A percentile compares a stretch with the other conserved stretches of the same genome.
Evolutionary conservation across 2,797 vertebrate genomes (phyloP).

Genomic region (Dendrocincla tyrannina): DNA sequence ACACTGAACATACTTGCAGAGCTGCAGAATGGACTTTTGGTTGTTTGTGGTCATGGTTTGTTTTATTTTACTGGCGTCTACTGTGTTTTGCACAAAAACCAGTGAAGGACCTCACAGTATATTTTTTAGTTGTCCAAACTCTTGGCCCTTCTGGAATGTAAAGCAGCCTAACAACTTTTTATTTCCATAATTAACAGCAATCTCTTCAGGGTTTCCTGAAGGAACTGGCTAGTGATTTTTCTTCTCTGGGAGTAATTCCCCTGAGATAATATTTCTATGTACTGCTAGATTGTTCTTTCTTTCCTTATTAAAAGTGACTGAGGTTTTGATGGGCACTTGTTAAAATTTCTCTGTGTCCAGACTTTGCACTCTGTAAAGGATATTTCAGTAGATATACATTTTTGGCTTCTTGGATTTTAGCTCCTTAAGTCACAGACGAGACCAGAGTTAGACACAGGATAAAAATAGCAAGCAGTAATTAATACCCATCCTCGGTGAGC

Average conservation of each 20-base stretch:
- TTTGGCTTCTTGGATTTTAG: slow-evolving; percentile 3
- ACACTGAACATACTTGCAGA: neutral
- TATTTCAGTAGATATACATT: neutral
- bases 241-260: neutral
- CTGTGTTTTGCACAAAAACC: neutral
- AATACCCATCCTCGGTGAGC: neutral
- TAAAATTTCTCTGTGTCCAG: neutral
- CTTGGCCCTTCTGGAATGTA: neutral
- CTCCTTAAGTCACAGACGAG: neutral
- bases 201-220: neutral
- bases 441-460: neutral
- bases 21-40: slow-evolving; percentile 17
- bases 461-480: slow-evolving; percentile 57
- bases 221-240: neutral
- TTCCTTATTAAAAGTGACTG: neutral
- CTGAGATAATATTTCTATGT: neutral
- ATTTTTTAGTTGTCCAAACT: neutral
- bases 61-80: neutral
- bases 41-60: slow-evolving; percentile 8
- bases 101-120: neutral
- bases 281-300: neutral
- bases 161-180: neutral
- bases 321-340: neutral
- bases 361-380: neutral
- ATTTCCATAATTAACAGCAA: neutral